Conservation (phyloP, 2,113 vertebrate genomes). For the Heteronetta atricapilla region DNA sequence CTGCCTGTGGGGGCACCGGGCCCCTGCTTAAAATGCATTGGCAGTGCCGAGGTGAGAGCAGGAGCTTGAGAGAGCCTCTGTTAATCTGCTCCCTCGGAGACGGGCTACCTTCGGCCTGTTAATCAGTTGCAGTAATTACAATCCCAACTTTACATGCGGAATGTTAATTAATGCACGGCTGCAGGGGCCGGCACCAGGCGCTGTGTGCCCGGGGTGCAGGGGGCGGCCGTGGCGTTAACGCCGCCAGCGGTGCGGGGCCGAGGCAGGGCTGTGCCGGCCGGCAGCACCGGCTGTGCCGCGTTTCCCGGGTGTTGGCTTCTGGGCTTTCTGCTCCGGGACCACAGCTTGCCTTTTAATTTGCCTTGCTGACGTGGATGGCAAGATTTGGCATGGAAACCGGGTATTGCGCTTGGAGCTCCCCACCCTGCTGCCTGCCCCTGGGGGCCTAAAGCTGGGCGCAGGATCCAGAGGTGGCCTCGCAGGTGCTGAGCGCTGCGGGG, state of each 20-base stretch:
- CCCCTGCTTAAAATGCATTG: constrained; percentile 80
- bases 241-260: background rate
- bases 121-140: constrained; percentile 89
- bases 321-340: background rate
- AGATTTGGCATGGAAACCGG: background rate
- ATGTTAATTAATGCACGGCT: constrained; percentile 75
- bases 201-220: background rate
- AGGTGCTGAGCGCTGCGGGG: no score
- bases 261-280: background rate
- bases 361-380: background rate
- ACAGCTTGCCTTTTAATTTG: background rate
- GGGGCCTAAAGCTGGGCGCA: fast-evolving
- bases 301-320: fast-evolving
- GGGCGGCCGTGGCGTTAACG: background rate
- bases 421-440: background rate
- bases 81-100: constrained; percentile 82
- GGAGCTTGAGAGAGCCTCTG: constrained; percentile 73
- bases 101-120: constrained; percentile 79
- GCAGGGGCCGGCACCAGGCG: background rate
- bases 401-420: background rate
- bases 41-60: constrained; percentile 63
- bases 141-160: constrained; percentile 65
- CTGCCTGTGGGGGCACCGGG: background rate
- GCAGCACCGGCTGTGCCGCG: background rate
- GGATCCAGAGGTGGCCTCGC: fast-evolving